phyloP scores from a whole-genome alignment of 2,888 invertebrate genomes.

The Eupithecia subumbrata region DNA sequence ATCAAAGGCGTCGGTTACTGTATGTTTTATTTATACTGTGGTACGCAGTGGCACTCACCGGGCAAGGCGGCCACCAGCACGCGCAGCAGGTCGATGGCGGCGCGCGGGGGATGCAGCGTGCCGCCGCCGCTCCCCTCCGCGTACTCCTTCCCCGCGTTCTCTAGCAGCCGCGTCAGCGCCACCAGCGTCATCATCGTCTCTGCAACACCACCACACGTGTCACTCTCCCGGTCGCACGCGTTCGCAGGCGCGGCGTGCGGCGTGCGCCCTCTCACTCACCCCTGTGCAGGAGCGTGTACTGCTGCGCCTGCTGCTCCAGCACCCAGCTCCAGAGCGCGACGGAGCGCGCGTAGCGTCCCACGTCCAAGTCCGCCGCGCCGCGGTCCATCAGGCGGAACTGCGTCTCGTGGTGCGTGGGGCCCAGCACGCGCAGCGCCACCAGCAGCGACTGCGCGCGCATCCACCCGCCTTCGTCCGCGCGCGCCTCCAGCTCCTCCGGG shows the following conservation, averaged over 20 bases:
- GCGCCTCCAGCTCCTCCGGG: conserved; percentile 87
- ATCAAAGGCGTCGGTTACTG: too few species aligned
- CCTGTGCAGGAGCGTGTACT: conserved; percentile 87
- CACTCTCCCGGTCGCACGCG: background rate
- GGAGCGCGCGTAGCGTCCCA: conserved; percentile 90
- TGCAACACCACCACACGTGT: conserved; percentile 2
- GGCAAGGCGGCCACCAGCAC: conserved; percentile 83
- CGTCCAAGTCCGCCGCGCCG: conserved; percentile 89
- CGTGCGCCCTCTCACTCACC: conserved; percentile 19
- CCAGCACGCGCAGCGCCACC: conserved; percentile 94
- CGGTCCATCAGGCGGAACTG: conserved; percentile 90
- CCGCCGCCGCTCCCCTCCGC: conserved; percentile 68
- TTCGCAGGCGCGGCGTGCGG: too few species aligned
- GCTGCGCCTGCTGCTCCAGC: conserved; percentile 90
- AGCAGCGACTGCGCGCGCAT: conserved; percentile 94
- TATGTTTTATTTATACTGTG: too few species aligned
- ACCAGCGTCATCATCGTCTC: conserved; percentile 95
- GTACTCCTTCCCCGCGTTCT: conserved; percentile 88
- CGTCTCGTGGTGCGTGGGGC: conserved; percentile 93
- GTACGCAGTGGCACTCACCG: conserved; percentile 30
- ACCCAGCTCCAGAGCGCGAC: conserved; percentile 94
- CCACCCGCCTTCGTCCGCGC: conserved; percentile 91
- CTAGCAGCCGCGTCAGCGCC: conserved; percentile 92
- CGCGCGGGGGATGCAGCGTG: conserved; percentile 64
- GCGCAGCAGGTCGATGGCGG: conserved; percentile 79